These are phyloP conservation scores for Trypoxylon attenuatum DNA, from an alignment of 2,888 invertebrate genomes.

Conservation along the genomic window DNA sequence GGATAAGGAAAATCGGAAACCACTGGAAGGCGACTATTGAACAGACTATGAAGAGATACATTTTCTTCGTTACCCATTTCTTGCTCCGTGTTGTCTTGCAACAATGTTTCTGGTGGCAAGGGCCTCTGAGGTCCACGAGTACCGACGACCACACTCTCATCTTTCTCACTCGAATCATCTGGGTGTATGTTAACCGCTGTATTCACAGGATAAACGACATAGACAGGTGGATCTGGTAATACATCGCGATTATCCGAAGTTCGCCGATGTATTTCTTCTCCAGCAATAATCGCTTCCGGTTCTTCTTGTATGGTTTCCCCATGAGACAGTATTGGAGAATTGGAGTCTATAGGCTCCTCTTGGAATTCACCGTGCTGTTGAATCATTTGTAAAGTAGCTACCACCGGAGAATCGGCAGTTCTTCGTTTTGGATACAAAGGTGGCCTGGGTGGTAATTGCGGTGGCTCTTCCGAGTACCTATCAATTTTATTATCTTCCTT, in stretches of 20 bases:
- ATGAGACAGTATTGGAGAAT: background rate
- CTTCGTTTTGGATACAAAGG: conserved; percentile 73
- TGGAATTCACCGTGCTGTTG: conserved; percentile 74
- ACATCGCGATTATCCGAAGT: conserved; percentile 61
- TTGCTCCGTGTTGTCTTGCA: conserved; percentile 56
- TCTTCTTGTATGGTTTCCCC: conserved; percentile 6
- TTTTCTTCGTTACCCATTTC: conserved; percentile 23
- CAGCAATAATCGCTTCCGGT: conserved; percentile 21
- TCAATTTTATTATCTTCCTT: conserved; percentile 66
- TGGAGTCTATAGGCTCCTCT: conserved; percentile 40
- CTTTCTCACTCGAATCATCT: conserved; percentile 72
- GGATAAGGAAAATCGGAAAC: conserved; percentile 81
- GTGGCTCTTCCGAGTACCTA: conserved; percentile 68
- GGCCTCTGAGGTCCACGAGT: conserved; percentile 76
- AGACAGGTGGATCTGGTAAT: conserved; percentile 70
- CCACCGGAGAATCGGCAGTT: conserved; percentile 75
- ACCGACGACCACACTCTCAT: conserved; percentile 77
- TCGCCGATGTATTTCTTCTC: conserved; percentile 63
- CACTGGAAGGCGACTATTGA: conserved; percentile 46
- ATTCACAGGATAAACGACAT: conserved; percentile 80
- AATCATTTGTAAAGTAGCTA: conserved; percentile 83
- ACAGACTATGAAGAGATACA: conserved; percentile 61
- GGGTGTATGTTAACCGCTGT: conserved; percentile 76
- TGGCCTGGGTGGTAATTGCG: conserved; percentile 73
- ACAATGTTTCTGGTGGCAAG: conserved; percentile 71